Evolutionary conservation across 2,113 vertebrate genomes (phyloP).

Genomic region (Synodontis membranacea): DNA sequence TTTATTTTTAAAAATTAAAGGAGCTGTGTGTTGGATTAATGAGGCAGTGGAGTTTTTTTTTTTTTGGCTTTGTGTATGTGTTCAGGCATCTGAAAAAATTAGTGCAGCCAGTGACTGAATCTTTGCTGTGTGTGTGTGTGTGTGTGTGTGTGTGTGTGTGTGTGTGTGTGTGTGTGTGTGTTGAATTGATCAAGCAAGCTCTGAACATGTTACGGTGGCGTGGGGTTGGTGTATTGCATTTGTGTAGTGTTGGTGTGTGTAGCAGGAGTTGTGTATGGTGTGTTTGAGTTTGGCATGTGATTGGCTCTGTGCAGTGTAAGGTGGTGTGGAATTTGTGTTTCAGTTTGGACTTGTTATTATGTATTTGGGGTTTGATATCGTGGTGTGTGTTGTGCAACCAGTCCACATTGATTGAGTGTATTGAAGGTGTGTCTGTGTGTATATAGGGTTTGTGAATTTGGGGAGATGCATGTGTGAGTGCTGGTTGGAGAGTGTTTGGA

Average conservation of each 20-base stretch:
- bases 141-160: background rate
- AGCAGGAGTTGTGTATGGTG: background rate
- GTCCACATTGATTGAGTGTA: background rate
- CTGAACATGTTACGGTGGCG: background rate
- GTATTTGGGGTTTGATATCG: background rate
- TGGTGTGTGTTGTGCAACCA: too few relatives aligned
- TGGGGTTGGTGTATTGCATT: background rate
- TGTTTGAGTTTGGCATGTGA: background rate
- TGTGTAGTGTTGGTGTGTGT: background rate
- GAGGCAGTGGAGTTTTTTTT: constrained; percentile 10
- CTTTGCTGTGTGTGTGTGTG: background rate
- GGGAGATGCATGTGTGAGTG: too few relatives aligned
- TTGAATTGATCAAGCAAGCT: background rate
- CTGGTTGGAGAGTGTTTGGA: background rate
- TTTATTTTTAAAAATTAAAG: constrained; percentile 17
- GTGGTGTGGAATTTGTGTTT: background rate
- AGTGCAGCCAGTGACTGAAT: constrained; percentile 3
- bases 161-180: background rate
- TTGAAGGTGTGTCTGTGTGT: background rate
- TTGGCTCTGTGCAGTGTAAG: background rate
- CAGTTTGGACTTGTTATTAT: background rate
- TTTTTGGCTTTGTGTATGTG: background rate
- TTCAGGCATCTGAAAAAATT: constrained; percentile 5
- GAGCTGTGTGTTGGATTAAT: constrained; percentile 25
- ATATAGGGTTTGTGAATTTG: background rate